Evolutionary conservation across 2,797 vertebrate species (phyloP).

Genomic region (Trichosurus vulpecula): DNA sequence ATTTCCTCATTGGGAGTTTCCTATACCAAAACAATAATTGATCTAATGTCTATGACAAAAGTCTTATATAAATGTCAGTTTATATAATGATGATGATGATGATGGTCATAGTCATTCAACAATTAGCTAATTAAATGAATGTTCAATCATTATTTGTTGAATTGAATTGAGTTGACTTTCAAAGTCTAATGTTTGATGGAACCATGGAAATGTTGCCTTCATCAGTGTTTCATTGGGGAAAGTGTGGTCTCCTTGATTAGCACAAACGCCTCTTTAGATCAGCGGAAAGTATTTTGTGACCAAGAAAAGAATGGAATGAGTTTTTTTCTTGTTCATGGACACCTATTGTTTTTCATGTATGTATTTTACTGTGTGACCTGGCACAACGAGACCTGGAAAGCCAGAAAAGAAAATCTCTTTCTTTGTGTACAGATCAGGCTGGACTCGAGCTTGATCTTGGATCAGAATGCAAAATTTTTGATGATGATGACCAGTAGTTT

Average conservation of each 20-base stretch:
- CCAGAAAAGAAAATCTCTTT: constrained; percentile 60
- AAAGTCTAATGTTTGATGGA: neutral
- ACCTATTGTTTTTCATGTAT: constrained; percentile 62
- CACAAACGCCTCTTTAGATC: constrained; percentile 35
- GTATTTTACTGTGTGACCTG: constrained; percentile 67
- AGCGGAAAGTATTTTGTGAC: constrained; percentile 51
- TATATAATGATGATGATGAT: neutral
- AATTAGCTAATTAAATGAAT: neutral
- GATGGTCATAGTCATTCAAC: neutral
- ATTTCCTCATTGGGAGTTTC: neutral
- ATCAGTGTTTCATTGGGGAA: neutral
- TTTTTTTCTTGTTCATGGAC: constrained; percentile 14
- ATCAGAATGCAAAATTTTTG: constrained; percentile 61
- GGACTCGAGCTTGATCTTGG: constrained; percentile 36
- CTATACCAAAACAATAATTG: neutral
- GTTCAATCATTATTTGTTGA: neutral
- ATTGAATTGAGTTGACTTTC: neutral
- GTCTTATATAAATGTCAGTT: neutral
- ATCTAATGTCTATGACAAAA: neutral
- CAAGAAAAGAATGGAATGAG: constrained; percentile 29
- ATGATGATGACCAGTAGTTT: constrained; percentile 53
- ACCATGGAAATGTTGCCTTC: neutral
- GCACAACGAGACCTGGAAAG: constrained; percentile 52
- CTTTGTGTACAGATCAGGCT: neutral
- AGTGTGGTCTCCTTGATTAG: constrained; percentile 31